Percentiles rank a stretch among this genome's conserved stretches.
Evolutionary conservation across 2,797 vertebrate species (phyloP).

Genomic region (Tokudaia muenninki): DNA sequence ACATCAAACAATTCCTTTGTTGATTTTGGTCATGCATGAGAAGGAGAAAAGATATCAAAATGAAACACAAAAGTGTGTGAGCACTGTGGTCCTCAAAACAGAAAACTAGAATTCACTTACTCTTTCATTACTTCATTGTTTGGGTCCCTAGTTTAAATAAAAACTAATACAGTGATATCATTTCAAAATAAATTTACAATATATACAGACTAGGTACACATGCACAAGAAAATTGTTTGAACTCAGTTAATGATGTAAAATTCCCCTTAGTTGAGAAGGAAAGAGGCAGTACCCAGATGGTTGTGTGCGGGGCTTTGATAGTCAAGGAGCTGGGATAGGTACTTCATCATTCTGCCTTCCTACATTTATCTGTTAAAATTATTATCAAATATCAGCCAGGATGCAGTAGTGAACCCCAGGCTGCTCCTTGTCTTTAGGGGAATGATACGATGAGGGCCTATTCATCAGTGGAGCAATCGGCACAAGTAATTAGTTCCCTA

Average conservation of each 20-base stretch:
- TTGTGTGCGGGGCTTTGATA: constrained; percentile 93
- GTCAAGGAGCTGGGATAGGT: constrained; percentile 91
- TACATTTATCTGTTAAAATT: constrained; percentile 99
- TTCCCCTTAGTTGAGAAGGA: constrained; percentile 83
- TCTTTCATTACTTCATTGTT: not conserved
- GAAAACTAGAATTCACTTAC: constrained; percentile 29
- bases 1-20: constrained; percentile 62
- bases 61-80: not conserved
- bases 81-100: constrained; percentile 16
- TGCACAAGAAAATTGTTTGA: constrained; percentile 79
- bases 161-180: not conserved
- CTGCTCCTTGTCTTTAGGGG: constrained; percentile 90
- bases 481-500: constrained; percentile 96
- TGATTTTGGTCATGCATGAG: constrained; percentile 48
- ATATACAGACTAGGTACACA: constrained; percentile 38
- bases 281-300: constrained; percentile 89
- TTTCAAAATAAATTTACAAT: constrained; percentile 48
- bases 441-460: constrained; percentile 94
- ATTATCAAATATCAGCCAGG: constrained; percentile 95
- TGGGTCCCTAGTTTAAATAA: constrained; percentile 7
- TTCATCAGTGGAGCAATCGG: constrained; percentile 94
- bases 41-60: constrained; percentile 29
- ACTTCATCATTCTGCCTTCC: constrained; percentile 98
- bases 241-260: constrained; percentile 87
- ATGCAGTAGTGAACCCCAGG: constrained; percentile 92